Base-by-base conservation (phyloP, 2,888 invertebrate species). In the Pterostichus madidus region DNA sequence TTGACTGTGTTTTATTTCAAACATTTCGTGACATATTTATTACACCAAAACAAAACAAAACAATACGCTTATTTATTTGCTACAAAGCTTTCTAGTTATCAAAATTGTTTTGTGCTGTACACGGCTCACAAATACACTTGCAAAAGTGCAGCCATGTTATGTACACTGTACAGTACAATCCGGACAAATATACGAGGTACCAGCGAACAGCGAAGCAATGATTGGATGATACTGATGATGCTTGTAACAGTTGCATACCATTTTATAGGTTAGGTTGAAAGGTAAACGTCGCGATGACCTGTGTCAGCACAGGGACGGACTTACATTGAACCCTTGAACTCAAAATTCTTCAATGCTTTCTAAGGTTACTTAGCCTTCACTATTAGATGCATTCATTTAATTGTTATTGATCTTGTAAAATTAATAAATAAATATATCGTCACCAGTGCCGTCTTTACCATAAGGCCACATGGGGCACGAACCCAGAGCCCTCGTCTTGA, bases 211-310 rank as follows among this genome's bases (percentile, higher is more conserved):
- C 68, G n/a, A 31, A 75, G 75, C 49, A 75, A 75, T 75, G 75
- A 75, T 75, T 75, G 75, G 75, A 75, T 75, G 75, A 75, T 75
- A 75, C 75, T 75, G 75, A 75, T 75, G 75, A 53, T 52, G 49
- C 53, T 75, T 75, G 52, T 75, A 49, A 53, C 53, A 75, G 75
- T 75, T 75, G 75, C 75, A 75, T 75, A 75, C 75, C 75, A 75
- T 75, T 75, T 75, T 75, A 75, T 75, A 75, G 75, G 75, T 75
- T 75, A 75, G 75, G 75, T 75, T 75, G 75, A 75, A 75, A 75
- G 75, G 75, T 75, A 75, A 75, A 75, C 75, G 75, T 75, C 75
- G 75, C 75, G 49, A 24, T 75, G 75, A 75, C 75, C 75, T 75
- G 75, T 75, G 53, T 53, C 75, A 75, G 53, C n/a, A 75, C 75